These are phyloP conservation scores for Cyprinodon tularosa DNA, from an alignment of 2,113 vertebrate genomes.

Conservation along the genomic window DNA sequence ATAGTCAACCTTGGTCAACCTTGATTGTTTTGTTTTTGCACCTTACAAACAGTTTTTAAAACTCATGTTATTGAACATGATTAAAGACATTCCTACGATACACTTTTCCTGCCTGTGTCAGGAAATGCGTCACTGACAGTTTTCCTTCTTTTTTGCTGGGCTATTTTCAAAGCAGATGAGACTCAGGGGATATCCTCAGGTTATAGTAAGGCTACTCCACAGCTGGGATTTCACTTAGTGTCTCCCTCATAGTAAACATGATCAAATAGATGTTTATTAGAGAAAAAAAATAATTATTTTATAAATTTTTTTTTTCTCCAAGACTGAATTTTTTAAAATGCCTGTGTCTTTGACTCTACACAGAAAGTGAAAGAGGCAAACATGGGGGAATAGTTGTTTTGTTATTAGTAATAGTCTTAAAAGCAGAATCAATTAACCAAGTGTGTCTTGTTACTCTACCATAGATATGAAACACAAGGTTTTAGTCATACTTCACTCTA, in stretches of 20 bases:
- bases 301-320: background rate
- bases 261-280: constrained; percentile 1
- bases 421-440: background rate
- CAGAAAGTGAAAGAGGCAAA: background rate
- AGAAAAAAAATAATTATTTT: background rate
- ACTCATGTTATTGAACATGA: constrained; percentile 19
- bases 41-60: background rate
- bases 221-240: constrained; percentile 47
- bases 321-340: background rate
- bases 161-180: constrained; percentile 51
- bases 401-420: background rate
- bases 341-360: background rate
- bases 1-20: no score
- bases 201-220: background rate
- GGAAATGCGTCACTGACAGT: constrained; percentile 69
- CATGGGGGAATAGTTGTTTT: background rate
- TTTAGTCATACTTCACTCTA: background rate
- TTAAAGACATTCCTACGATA: constrained; percentile 54
- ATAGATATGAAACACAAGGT: no score
- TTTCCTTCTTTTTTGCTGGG: constrained; percentile 48
- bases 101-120: constrained; percentile 22
- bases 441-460: background rate
- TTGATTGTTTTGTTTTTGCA: background rate
- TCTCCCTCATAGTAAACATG: constrained; percentile 26
- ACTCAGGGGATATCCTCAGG: constrained; percentile 45